Conservation (phyloP, 2,888 invertebrate genomes). For the Scaptomyza tumidula region DNA sequence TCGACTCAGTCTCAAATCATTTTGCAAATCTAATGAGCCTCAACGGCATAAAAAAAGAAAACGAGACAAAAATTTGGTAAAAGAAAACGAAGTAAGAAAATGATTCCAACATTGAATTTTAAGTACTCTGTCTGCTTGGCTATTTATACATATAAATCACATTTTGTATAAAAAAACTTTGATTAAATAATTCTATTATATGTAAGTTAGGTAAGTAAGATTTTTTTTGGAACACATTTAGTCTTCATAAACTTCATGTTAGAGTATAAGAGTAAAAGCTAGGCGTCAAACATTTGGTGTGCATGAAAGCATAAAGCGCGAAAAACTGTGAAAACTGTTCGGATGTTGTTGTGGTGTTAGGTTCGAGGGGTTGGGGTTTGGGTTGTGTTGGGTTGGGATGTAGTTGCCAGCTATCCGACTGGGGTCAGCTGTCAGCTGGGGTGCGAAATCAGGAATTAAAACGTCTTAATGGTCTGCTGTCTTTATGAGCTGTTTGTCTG, state of each 20-base stretch:
- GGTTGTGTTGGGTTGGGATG: constrained; percentile 6
- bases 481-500: constrained; percentile 65
- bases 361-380: not conserved
- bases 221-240: not conserved
- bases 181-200: too few species aligned
- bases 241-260: too few species aligned
- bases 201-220: not conserved
- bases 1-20: constrained; percentile 75
- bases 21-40: constrained; percentile 84
- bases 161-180: not conserved
- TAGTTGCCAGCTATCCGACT: not conserved
- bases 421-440: constrained; percentile 54
- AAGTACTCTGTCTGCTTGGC: constrained; percentile 9
- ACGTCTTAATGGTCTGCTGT: constrained; percentile 72
- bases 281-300: constrained; percentile 43
- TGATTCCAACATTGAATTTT: not conserved
- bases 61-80: constrained; percentile 28
- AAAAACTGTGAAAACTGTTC: constrained; percentile 29
- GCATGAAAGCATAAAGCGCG: constrained; percentile 57
- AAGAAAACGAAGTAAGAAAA: constrained; percentile 31
- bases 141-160: too few species aligned
- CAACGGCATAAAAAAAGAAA: constrained; percentile 80
- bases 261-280: constrained; percentile 24
- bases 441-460: constrained; percentile 82
- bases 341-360: constrained; percentile 3